phyloP scores from a whole-genome alignment of 2,888 invertebrate species.

The Oscheius myriophilus region DNA sequence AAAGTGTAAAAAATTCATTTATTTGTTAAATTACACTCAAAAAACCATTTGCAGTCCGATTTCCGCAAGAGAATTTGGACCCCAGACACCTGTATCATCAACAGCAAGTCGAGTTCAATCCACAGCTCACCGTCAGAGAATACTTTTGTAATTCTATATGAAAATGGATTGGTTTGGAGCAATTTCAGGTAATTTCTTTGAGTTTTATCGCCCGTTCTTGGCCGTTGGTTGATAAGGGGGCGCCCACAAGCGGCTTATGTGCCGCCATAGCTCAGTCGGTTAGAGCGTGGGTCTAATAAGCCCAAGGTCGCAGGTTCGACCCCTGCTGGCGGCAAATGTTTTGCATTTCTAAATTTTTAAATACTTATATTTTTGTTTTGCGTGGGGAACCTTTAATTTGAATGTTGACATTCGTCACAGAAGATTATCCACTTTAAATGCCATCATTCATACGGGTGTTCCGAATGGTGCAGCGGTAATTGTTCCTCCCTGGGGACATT shows the following conservation, averaged over 20 bases:
- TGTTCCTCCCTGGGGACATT: too few relatives aligned
- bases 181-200: constrained; percentile 59
- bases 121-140: constrained; percentile 70
- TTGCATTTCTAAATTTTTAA: constrained; percentile 26
- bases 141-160: constrained; percentile 70
- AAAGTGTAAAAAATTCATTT: not conserved
- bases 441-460: too few relatives aligned
- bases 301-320: constrained; percentile 70
- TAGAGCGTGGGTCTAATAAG: constrained; percentile 71
- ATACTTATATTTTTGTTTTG: too few relatives aligned
- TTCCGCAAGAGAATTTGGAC: constrained; percentile 70
- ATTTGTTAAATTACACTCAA: too few relatives aligned
- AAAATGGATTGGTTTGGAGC: constrained; percentile 70
- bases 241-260: too few relatives aligned
- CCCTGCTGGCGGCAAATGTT: constrained; percentile 68
- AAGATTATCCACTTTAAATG: too few relatives aligned
- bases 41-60: constrained; percentile 50
- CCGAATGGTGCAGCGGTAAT: too few relatives aligned
- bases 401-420: too few relatives aligned
- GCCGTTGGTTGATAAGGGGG: too few relatives aligned
- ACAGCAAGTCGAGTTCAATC: constrained; percentile 64
- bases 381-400: too few relatives aligned
- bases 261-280: constrained; percentile 70
- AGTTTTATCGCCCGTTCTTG: too few relatives aligned
- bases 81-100: constrained; percentile 69